These are phyloP conservation scores for Coregonus ussuriensis DNA, from an alignment of 2,797 vertebrate species.

Conservation along the genomic window DNA sequence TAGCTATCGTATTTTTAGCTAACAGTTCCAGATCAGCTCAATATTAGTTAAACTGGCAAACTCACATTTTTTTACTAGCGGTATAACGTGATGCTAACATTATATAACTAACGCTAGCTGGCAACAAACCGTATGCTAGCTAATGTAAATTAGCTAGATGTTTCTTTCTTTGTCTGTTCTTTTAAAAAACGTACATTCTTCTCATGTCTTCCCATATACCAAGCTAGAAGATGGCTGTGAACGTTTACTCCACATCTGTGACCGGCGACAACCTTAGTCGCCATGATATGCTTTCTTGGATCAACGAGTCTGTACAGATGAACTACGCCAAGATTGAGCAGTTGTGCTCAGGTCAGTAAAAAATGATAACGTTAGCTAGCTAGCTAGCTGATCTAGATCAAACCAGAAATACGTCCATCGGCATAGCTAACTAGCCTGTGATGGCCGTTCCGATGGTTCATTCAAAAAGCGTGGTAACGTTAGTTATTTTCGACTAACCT, in stretches of 20 bases:
- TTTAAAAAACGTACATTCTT: neutral
- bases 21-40: neutral
- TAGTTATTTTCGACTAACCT: too few species aligned
- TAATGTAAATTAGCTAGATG: neutral
- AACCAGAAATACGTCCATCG: neutral
- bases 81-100: neutral
- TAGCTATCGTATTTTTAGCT: neutral
- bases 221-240: conserved; percentile 83
- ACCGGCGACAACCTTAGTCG: conserved; percentile 87
- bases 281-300: conserved; percentile 89
- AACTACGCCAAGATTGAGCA: conserved; percentile 86
- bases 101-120: neutral
- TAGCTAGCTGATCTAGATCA: neutral
- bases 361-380: neutral
- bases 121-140: neutral
- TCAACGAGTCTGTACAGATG: conserved; percentile 85
- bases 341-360: conserved; percentile 80
- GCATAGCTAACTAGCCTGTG: neutral
- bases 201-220: conserved; percentile 5
- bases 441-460: neutral
- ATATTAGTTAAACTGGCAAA: neutral
- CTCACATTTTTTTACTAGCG: neutral
- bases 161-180: neutral
- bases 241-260: conserved; percentile 86
- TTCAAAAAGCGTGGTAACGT: too few species aligned